Evolutionary conservation across 2,113 vertebrate species (phyloP), one percentile per base, ranked within the genome.

Genomic region (Laticauda colubrina): DNA sequence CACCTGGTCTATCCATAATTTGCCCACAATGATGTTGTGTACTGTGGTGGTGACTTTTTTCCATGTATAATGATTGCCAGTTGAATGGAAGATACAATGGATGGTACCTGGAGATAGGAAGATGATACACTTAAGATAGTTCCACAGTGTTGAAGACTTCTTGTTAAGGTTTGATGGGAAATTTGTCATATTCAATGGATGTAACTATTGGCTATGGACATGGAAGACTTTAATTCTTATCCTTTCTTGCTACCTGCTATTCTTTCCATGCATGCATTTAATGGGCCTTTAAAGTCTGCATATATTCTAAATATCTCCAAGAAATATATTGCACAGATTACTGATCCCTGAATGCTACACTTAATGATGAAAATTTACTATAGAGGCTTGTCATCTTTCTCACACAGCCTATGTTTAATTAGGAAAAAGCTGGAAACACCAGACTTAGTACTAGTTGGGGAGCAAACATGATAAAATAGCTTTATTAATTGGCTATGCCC

Each of bases 1-100:
- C 95, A 99, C 99, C 99, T 99, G 99, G 95, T 99, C 99, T 91
- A 99, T 99, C 99, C 99, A 99, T 88, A 99, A 94, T 95, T 99
- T 99, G 91, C 99, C 99, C 95, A 99, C 99, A 0, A 99, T 99
- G 94, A 99, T 99, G 97, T 99, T 99, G 97, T 99, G 99, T 51
- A 99, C 98, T 0, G 99, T 99, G 39, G 99, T 99, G 0, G 98
- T 99, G 89, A 99, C 99, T 92, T 99, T 99, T 92, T 99, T 99
- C 99, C 99, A 99, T 2, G 98, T 98, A 96, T 99, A 99, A 95
- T 99, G 99, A 97, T 99, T 98, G 95, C 98, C 98, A 0, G 98
- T 98, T 15, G 98, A 98, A 15, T 98, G 98, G 97, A 99, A 99
- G 92, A 99, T 94, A 96, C 99, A 99, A 96, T 99, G 99, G 96